A percentile compares a stretch with the other conserved stretches of the same genome.
These are phyloP conservation scores for Sinocyclocheilus grahami DNA, from an alignment of 2,113 vertebrate species.

Conservation along the genomic window DNA sequence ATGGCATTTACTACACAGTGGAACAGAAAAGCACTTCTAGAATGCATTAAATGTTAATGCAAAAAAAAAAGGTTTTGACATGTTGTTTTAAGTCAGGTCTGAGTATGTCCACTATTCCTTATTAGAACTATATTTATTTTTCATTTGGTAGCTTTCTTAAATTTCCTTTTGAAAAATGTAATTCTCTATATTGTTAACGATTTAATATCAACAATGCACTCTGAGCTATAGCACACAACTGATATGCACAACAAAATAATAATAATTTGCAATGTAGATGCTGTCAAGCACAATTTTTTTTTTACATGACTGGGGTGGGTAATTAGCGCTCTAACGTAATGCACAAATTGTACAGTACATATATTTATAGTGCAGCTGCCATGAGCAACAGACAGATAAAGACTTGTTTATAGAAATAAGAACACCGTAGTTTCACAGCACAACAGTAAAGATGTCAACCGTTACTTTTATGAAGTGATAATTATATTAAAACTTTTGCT, in stretches of 20 bases:
- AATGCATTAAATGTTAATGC: background rate
- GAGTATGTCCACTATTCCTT: background rate
- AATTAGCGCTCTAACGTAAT: no score
- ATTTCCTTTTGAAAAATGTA: background rate
- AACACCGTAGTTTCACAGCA: background rate
- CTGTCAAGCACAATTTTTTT: background rate
- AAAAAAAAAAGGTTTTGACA: background rate
- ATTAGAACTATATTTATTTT: background rate
- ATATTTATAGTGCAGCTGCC: background rate
- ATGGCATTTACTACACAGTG: no score
- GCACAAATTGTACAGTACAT: background rate
- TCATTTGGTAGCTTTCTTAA: background rate
- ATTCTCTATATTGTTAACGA: background rate
- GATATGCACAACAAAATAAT: background rate
- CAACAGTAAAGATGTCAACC: background rate
- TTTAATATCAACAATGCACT: background rate
- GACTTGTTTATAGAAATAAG: background rate
- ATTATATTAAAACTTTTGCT: no score
- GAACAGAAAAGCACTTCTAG: background rate
- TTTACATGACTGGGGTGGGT: background rate
- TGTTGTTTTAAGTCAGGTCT: no score
- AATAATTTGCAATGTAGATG: background rate
- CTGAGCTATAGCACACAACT: background rate
- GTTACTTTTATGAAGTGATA: no score
- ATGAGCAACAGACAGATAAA: background rate